Base-by-base conservation (phyloP, 2,797 vertebrate genomes). In the Melanotaenia pygmaea region DNA sequence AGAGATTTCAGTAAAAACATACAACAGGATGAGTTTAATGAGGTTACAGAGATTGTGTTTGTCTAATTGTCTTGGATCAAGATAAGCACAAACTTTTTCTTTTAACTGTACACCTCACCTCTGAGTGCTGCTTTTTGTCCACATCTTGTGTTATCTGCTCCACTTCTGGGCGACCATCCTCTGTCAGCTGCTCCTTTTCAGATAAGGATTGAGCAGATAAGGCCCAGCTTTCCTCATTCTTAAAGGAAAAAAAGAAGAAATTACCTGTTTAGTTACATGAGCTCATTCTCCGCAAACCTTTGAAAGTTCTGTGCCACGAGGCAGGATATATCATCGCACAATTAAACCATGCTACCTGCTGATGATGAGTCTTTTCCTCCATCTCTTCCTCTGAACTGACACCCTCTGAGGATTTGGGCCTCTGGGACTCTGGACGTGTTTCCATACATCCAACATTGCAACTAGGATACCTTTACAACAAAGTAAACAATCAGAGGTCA, bases 371-470 rank as follows among this genome's bases (percentile, higher is more conserved):
- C 9, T 57, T 67, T 57, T 88, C 83, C 40, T 10, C 45, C 0
- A 74, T 61, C 35, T 81, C 89, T 64, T 92, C 88, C 71, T 88
- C 89, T 54, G 73, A 7, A 54, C 47, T 11, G 67, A 75, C 3
- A 75, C 90, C 88, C 70, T 88, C 89, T 68, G 81, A 63, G 75
- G 89, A 75, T 57, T 69, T 60, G 0, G 59, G 43, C 69, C 50
- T 64, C 77, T 86, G 85, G 76, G 74, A 65, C 77, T 92, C 90
- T 59, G 81, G 67, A 20, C 77, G 80, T 11, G 47, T 66, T 76
- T 93, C 90, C 3, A 80, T 75, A 71, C 92, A 86, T 70, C 61
- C 64, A 38, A 86, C 91, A 89, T 89, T 73, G 75, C 70, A 77
- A 80, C 78, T 76, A 61, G 53, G 73, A 64, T 66, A 72, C 88